Conservation (phyloP, 2,113 vertebrate species). For the Herpetotheres cachinnans region DNA sequence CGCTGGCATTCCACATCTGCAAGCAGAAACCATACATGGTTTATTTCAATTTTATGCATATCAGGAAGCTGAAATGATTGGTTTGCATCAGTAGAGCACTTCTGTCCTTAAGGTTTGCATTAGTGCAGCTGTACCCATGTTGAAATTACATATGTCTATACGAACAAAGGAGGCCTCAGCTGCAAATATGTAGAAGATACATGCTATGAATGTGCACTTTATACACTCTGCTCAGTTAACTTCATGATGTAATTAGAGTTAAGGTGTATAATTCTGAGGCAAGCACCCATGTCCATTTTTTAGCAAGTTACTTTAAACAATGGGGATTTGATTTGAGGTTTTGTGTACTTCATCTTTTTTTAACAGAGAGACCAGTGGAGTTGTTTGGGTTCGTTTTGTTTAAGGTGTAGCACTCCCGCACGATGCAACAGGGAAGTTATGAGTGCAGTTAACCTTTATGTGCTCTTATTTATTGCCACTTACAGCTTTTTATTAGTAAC, state of each 20-base stretch:
- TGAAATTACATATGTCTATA: not conserved
- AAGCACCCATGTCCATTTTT: not conserved
- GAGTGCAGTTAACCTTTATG: not conserved
- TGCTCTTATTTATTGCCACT: not conserved
- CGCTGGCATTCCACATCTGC: not conserved
- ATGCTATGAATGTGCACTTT: not conserved
- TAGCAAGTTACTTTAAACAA: not conserved
- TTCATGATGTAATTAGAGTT: not conserved
- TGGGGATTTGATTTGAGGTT: not conserved
- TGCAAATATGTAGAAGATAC: not conserved
- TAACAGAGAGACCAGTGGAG: not conserved
- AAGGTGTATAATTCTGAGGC: not conserved
- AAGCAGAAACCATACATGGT: not conserved
- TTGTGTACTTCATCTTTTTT: not conserved
- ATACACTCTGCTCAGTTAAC: not conserved
- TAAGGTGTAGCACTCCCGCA: not conserved
- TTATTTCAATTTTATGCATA: not conserved
- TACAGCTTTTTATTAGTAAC: not conserved
- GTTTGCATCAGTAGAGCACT: not conserved
- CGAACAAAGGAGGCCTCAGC: not conserved
- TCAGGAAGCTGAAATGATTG: not conserved
- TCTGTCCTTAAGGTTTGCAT: not conserved
- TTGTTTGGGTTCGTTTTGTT: not conserved
- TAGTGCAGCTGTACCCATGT: not conserved
- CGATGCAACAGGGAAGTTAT: not conserved